Conservation (phyloP, 1,140 invertebrate genomes). For the Cydia pomonella region DNA sequence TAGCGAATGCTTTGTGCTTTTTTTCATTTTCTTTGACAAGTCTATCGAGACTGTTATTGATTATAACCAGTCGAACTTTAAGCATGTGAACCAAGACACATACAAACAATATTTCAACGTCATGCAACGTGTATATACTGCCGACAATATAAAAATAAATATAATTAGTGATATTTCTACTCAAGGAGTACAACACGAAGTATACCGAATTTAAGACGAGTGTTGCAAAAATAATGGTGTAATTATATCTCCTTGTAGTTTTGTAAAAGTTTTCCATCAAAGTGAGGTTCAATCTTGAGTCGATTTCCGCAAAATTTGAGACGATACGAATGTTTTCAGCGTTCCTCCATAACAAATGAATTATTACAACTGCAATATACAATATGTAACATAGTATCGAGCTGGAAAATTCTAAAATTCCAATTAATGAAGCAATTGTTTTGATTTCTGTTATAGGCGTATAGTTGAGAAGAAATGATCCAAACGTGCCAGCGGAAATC, state of each 20-base stretch:
- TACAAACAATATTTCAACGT: background rate
- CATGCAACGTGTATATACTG: background rate
- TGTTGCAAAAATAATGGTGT: background rate
- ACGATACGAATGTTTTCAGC: background rate
- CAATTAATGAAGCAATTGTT: background rate
- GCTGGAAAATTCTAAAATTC: background rate
- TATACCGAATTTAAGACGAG: background rate
- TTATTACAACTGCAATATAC: background rate
- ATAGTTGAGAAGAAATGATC: background rate
- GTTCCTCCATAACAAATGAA: background rate
- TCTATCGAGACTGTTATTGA: background rate
- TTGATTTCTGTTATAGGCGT: background rate
- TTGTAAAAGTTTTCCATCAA: background rate
- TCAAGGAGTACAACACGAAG: background rate
- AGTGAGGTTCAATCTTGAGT: background rate
- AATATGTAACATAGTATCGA: background rate
- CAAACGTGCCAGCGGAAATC: background rate
- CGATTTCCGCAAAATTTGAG: background rate
- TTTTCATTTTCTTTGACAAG: background rate
- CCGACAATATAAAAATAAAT: background rate
- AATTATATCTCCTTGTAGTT: background rate
- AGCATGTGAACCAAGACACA: background rate
- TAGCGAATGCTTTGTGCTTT: background rate
- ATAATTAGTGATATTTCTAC: background rate
- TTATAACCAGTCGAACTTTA: background rate